A percentile compares a stretch with the other conserved stretches of the same genome.
Conservation (phyloP, 2,888 invertebrate species). For the Brachyopa scutellaris region DNA sequence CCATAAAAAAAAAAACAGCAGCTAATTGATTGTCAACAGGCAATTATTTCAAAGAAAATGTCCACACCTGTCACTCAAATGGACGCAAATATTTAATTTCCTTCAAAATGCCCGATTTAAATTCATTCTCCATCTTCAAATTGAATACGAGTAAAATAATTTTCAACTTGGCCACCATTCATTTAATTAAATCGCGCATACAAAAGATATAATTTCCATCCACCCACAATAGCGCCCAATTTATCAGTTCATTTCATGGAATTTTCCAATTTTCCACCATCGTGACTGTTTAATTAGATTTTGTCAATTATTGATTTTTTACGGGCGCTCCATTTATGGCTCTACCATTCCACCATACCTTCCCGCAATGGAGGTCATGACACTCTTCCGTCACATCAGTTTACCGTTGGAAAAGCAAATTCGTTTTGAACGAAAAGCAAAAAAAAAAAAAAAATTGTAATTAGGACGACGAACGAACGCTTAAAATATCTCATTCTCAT, state of each 20-base stretch:
- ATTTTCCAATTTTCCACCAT: constrained; percentile 64
- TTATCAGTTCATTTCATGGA: constrained; percentile 34
- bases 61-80: too few species aligned
- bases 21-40: too few species aligned
- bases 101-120: too few species aligned
- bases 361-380: constrained; percentile 44
- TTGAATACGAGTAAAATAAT: too few species aligned
- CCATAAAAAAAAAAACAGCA: too few species aligned
- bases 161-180: constrained; percentile 2
- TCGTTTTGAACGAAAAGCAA: not conserved
- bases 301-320: constrained; percentile 66
- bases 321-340: not conserved
- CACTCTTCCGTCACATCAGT: constrained; percentile 40
- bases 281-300: constrained; percentile 67
- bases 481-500: constrained; percentile 7
- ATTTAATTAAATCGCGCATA: constrained; percentile 32
- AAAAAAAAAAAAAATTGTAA: constrained; percentile 22
- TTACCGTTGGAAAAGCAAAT: constrained; percentile 1
- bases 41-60: too few species aligned
- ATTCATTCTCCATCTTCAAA: too few species aligned
- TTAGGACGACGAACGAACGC: constrained; percentile 50
- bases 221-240: not conserved
- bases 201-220: not conserved
- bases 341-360: too few species aligned
- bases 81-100: too few species aligned